phyloP scores from a whole-genome alignment of 2,888 invertebrate genomes.

The Chrysotoxum bicinctum region DNA sequence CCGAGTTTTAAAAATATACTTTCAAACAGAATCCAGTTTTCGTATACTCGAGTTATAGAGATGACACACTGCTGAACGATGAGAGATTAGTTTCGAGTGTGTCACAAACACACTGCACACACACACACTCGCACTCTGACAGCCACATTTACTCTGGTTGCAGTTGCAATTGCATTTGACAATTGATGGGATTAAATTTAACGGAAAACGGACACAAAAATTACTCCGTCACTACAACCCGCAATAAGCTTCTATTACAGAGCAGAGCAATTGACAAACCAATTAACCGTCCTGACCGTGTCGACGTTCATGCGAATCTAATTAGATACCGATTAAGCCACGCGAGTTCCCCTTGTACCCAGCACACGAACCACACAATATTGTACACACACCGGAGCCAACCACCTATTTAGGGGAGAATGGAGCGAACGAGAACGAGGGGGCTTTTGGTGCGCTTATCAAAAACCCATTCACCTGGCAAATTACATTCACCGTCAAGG shows the following conservation, averaged over 20 bases:
- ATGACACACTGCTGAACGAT: background rate
- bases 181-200: conserved; percentile 38
- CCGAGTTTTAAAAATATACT: background rate
- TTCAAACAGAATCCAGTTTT: conserved; percentile 1
- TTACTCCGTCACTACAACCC: conserved; percentile 9
- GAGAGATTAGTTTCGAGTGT: conserved; percentile 1
- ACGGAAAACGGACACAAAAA: conserved; percentile 10
- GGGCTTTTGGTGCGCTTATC: conserved; percentile 37
- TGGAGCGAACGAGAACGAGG: background rate
- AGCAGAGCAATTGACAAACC: conserved; percentile 52
- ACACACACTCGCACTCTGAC: background rate
- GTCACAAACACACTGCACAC: background rate
- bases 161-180: background rate
- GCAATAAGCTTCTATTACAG: conserved; percentile 12
- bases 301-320: conserved; percentile 54
- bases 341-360: conserved; percentile 36
- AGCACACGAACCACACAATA: conserved; percentile 14
- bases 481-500: conserved; percentile 63
- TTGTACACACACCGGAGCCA: conserved; percentile 8
- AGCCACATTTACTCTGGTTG: background rate
- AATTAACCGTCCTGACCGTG: conserved; percentile 63
- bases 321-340: conserved; percentile 59
- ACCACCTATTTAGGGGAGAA: conserved; percentile 6
- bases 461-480: conserved; percentile 59
- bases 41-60: background rate